A percentile compares a stretch with the other conserved stretches of the same genome.
Conservation (phyloP, 1,140 invertebrate genomes). For the Pectinophora gossypiella region DNA sequence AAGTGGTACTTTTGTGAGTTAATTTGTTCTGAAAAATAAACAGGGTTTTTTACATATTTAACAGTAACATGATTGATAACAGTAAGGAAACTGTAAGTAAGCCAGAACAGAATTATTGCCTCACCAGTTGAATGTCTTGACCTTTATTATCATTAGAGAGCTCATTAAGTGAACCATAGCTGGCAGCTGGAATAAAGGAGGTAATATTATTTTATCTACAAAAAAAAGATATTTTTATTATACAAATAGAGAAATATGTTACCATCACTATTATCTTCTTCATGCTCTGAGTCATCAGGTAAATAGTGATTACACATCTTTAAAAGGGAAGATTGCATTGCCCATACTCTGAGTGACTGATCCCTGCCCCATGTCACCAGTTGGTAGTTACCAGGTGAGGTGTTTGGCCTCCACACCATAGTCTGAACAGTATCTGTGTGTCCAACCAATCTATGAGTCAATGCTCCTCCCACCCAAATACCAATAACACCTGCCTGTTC, state of each 20-base stretch:
- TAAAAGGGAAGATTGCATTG: constrained; percentile 88
- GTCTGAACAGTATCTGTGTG: constrained; percentile 96
- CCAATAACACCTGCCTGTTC: constrained; percentile 71
- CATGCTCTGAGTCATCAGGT: constrained; percentile 72
- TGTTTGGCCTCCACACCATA: constrained; percentile 92
- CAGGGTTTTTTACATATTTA: background rate
- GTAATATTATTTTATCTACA: constrained; percentile 2
- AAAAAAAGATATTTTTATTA: no score
- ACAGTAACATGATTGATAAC: background rate
- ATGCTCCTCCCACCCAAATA: constrained; percentile 63
- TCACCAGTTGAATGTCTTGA: constrained; percentile 65
- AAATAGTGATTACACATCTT: constrained; percentile 80
- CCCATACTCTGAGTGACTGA: constrained; percentile 93
- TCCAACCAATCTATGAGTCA: constrained; percentile 83
- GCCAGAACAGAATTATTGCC: background rate
- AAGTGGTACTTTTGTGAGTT: constrained; percentile 40
- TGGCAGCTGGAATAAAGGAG: constrained; percentile 40
- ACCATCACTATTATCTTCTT: constrained; percentile 67
- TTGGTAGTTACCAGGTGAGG: constrained; percentile 84
- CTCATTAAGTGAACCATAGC: constrained; percentile 61
- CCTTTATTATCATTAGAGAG: constrained; percentile 46
- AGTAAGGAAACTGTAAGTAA: background rate
- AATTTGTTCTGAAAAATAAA: constrained; percentile 38
- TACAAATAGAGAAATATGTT: constrained; percentile 18
- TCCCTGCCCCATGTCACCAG: constrained; percentile 97